Evolutionary conservation across 2,888 invertebrate genomes (phyloP).

Genomic region (Apamea crenata): DNA sequence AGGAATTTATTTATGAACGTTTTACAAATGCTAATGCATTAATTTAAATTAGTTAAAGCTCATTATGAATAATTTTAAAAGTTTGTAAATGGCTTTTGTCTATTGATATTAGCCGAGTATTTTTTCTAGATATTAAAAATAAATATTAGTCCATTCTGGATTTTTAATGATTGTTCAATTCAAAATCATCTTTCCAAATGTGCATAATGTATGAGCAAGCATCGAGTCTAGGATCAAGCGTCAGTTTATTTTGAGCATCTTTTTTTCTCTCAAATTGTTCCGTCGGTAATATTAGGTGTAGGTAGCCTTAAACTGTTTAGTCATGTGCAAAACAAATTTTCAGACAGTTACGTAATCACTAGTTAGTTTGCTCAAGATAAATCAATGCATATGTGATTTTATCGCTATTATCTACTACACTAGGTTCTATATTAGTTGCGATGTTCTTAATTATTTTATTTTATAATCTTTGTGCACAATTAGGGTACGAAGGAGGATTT

Average conservation of each 20-base stretch:
- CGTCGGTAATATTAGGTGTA: constrained; percentile 32
- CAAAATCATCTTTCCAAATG: not conserved
- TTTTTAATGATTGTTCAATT: not conserved
- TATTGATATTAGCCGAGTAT: not conserved
- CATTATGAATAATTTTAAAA: constrained; percentile 5
- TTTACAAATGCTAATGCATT: constrained; percentile 33
- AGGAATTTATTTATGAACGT: constrained; percentile 31
- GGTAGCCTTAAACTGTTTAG: constrained; percentile 50
- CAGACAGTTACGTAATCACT: constrained; percentile 72
- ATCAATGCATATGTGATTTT: constrained; percentile 53
- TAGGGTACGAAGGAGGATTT: no score
- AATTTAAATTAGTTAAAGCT: constrained; percentile 47
- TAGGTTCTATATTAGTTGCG: constrained; percentile 20
- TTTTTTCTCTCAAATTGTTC: constrained; percentile 34
- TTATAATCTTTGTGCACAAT: not conserved
- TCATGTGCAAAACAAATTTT: constrained; percentile 68
- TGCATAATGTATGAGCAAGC: not conserved
- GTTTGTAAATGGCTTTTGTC: not conserved
- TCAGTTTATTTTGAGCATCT: constrained; percentile 10
- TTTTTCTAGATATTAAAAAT: not conserved
- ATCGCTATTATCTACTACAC: constrained; percentile 28
- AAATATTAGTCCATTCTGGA: not conserved
- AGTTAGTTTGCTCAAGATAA: constrained; percentile 56
- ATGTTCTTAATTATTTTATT: not conserved
- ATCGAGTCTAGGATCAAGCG: not conserved